These are phyloP conservation scores for Lanius collurio DNA, from an alignment of 2,113 vertebrate genomes.

Conservation along the genomic window DNA sequence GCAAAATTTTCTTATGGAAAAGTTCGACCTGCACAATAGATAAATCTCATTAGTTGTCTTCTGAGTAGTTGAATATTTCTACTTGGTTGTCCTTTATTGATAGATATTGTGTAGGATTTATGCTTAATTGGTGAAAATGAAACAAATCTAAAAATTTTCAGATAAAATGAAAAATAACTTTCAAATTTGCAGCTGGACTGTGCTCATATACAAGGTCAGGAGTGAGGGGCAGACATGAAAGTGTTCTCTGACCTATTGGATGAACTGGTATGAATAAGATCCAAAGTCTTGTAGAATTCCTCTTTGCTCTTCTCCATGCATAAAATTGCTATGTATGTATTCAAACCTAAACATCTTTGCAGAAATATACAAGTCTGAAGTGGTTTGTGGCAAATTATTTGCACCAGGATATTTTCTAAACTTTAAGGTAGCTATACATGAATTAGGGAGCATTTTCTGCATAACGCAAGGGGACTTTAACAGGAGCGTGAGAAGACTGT, in stretches of 20 bases:
- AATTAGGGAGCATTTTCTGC: background rate
- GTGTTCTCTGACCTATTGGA: background rate
- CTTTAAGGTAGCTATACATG: background rate
- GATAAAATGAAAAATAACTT: background rate
- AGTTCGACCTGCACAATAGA: background rate
- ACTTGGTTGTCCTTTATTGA: background rate
- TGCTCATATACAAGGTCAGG: background rate
- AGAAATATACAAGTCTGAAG: background rate
- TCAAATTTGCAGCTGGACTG: background rate
- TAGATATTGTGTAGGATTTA: background rate
- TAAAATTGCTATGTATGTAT: background rate
- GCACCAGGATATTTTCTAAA: background rate
- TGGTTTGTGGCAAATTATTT: background rate
- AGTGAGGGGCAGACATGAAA: background rate
- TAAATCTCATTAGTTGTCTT: background rate
- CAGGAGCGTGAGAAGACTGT: background rate
- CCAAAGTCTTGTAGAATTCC: background rate
- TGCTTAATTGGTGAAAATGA: background rate
- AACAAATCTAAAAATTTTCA: background rate
- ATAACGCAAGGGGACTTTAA: background rate
- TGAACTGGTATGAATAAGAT: background rate
- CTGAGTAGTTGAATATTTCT: background rate
- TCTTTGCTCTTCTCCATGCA: background rate
- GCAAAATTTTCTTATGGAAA: background rate
- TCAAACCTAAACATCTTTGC: background rate